Evolutionary conservation across 1,140 invertebrate genomes (phyloP).

Genomic region (Papilio polyxenes): DNA sequence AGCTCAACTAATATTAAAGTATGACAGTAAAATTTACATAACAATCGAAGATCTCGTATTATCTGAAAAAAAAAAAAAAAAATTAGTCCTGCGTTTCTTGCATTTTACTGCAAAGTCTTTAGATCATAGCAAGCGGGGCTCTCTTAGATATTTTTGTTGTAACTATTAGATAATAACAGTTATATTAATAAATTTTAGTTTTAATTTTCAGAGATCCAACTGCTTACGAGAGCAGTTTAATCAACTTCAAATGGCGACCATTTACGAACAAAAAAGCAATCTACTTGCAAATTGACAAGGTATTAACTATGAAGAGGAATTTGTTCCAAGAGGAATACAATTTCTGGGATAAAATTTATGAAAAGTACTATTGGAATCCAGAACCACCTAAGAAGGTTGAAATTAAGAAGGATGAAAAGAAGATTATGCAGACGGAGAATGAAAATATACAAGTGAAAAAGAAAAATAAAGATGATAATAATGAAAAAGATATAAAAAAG

Average conservation of each 20-base stretch:
- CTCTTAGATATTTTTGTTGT: no score
- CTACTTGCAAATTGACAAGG: slow-evolving; percentile 63
- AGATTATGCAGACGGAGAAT: not conserved
- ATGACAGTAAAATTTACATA: no score
- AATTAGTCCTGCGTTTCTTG: no score
- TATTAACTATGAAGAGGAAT: slow-evolving; percentile 57
- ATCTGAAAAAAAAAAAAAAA: no score
- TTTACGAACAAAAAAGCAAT: slow-evolving; percentile 57
- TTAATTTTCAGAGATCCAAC: slow-evolving; percentile 68
- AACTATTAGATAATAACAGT: no score
- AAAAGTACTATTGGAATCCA: slow-evolving; percentile 68
- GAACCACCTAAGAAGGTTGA: slow-evolving; percentile 38
- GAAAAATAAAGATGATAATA: no score
- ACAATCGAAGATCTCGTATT: no score
- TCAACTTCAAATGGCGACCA: slow-evolving; percentile 61
- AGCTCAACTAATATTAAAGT: no score
- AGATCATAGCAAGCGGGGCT: no score
- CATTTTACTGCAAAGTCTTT: no score
- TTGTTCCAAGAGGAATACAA: slow-evolving; percentile 56
- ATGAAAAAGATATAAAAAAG: no score
- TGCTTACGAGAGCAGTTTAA: slow-evolving; percentile 62
- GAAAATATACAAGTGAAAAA: slow-evolving; percentile 18
- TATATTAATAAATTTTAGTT: slow-evolving; percentile 1
- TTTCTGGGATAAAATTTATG: slow-evolving; percentile 70
- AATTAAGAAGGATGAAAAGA: slow-evolving; percentile 13